Evolutionary conservation across 2,888 invertebrate species (phyloP).

Genomic region (Epistrophe eligans): DNA sequence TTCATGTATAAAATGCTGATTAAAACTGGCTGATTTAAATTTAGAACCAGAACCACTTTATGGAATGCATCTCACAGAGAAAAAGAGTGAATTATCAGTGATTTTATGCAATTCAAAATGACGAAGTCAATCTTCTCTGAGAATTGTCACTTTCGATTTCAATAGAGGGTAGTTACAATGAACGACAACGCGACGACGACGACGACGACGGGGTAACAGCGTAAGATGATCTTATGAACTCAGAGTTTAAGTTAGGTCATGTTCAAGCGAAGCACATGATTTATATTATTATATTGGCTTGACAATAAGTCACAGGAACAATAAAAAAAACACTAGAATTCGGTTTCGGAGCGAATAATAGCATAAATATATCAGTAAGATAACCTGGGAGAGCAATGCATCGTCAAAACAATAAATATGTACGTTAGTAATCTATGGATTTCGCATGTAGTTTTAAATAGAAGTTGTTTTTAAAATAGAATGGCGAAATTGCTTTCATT

Average conservation of each 20-base stretch:
- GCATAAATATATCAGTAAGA: no score
- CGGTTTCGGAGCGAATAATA: not conserved
- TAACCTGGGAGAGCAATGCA: no score
- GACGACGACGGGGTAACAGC: not conserved
- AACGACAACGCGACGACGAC: not conserved
- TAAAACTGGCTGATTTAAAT: constrained; percentile 34
- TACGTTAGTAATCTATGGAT: no score
- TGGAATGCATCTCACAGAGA: constrained; percentile 18
- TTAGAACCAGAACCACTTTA: constrained; percentile 36
- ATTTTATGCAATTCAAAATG: constrained; percentile 33
- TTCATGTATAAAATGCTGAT: constrained; percentile 22
- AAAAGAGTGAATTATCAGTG: no score
- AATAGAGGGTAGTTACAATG: constrained; percentile 14
- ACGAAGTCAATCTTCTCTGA: constrained; percentile 12
- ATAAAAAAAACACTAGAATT: not conserved
- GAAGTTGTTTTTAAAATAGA: no score
- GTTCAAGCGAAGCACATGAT: constrained; percentile 46
- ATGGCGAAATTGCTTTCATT: no score
- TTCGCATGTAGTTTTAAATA: no score
- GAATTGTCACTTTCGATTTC: constrained; percentile 50
- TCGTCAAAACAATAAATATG: no score
- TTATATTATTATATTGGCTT: constrained; percentile 12
- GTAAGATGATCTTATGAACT: constrained; percentile 24
- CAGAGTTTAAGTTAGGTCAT: constrained; percentile 54
- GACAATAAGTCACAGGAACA: not conserved